Evolutionary conservation across 2,113 vertebrate species (phyloP), one percentile per base, ranked within the genome.

Genomic region (Elaphurus davidianus): DNA sequence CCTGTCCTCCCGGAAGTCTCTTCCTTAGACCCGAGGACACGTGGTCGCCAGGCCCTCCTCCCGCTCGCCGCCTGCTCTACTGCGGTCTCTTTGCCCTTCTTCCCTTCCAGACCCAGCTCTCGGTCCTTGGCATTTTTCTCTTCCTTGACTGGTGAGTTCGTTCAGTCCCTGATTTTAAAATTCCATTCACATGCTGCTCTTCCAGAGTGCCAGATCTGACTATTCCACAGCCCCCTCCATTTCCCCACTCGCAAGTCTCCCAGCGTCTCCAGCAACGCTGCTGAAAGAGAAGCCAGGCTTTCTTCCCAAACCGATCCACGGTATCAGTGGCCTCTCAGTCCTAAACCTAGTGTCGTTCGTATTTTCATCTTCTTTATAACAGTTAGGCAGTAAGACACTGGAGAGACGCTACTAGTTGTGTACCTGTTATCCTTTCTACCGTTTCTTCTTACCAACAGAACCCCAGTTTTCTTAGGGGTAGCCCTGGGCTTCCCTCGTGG

Each of bases 11-110:
- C 1, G 4, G 36, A 78, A 60, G 30, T 36, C 36, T 23, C 27
- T 25, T 47, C 82, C 71, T 23, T 15, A 13, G 23, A 33, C 71
- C 40, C 3, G 12, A 14, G 45, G 60, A 45, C 91, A 17, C 19
- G 3, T 25, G 12, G 36, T 27, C 64, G 0, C 64, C 83, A 50
- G 16, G 30, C 25, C 64, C 64, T 36, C n/a, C n/a, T 21, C 21
- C 43, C 1, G 1, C 79, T 7, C 6, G 0, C 82, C 1, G 0
- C 47, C n/a, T 5, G 5, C n/a, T 27, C 64, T 43, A 0, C 17
- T 4, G 21, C 7, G 16, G 2, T 2, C 28, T 36, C n/a, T 64
- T 6, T 62, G 25, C 47, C 15, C 59, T 13, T 28, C 30, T 55
- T 21, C 59, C 33, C 74, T 54, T 60, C 14, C 1, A 30, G 71